phyloP scores from a whole-genome alignment of 2,797 vertebrate genomes.

The Enteromius treurensis region DNA sequence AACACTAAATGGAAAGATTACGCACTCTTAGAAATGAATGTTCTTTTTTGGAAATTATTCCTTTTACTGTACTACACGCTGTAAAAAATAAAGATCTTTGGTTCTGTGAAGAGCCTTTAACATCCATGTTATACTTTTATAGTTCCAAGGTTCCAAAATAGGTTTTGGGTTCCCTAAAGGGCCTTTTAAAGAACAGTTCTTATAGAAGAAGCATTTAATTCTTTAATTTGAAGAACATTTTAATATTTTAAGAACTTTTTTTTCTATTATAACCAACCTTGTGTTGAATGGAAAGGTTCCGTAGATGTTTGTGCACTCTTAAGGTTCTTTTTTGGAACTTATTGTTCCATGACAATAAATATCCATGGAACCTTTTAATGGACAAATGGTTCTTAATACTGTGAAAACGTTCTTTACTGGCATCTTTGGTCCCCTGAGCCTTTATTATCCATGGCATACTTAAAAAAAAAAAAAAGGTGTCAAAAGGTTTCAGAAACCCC shows the following conservation, averaged over 20 bases:
- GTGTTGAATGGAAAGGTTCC: not conserved
- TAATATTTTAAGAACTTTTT: too few relatives aligned
- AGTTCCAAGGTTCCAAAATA: not conserved
- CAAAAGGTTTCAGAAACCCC: not conserved
- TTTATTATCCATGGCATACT: not conserved
- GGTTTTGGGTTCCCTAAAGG: not conserved
- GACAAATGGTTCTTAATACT: not conserved
- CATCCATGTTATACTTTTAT: not conserved
- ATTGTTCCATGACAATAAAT: not conserved
- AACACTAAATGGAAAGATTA: too few relatives aligned
- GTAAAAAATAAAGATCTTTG: not conserved
- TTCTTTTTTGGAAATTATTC: too few relatives aligned
- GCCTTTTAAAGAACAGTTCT: not conserved
- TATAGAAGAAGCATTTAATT: not conserved
- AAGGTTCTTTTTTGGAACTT: not conserved
- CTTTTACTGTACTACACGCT: not conserved
- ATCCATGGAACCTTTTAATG: not conserved
- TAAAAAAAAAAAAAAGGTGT: not conserved
- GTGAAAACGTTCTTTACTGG: not conserved
- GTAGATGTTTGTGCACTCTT: not conserved
- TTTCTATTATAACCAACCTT: not conserved
- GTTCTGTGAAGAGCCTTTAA: not conserved
- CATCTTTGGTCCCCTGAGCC: not conserved
- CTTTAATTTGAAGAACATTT: too few relatives aligned
- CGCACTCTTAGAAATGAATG: too few relatives aligned